phyloP scores from a whole-genome alignment of 2,113 vertebrate species.

The Alligator sinensis region DNA sequence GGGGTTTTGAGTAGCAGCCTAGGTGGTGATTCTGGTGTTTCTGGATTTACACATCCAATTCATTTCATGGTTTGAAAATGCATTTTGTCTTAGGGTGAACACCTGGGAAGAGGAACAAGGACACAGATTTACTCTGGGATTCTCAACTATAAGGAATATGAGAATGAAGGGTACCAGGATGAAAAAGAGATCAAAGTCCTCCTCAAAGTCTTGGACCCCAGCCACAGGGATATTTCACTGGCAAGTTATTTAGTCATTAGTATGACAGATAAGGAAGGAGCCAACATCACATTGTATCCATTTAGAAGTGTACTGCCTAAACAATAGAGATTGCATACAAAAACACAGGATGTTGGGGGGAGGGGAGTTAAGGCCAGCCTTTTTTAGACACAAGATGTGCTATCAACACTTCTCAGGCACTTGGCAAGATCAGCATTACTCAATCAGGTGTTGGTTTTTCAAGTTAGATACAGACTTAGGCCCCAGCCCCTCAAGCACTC shows the following conservation, averaged over 20 bases:
- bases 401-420: neutral
- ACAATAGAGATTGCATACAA: fast-evolving
- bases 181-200: constrained; percentile 93
- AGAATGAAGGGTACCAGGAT: constrained; percentile 80
- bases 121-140: constrained; percentile 93
- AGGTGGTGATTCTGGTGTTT: neutral
- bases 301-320: neutral
- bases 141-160: constrained; percentile 87
- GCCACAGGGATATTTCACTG: constrained; percentile 96
- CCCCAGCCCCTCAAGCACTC: neutral
- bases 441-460: neutral
- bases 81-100: constrained; percentile 84
- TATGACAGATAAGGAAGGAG: neutral
- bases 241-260: constrained; percentile 75
- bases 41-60: neutral
- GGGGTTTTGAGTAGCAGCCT: neutral
- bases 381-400: neutral
- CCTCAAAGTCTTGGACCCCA: constrained; percentile 94
- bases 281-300: fast-evolving
- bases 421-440: neutral
- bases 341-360: neutral
- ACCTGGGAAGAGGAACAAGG: constrained; percentile 92
- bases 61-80: neutral
- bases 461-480: neutral
- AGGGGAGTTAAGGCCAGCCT: neutral